These are phyloP conservation scores for Petromus typicus DNA, from an alignment of 2,113 vertebrate genomes.

Conservation along the genomic window DNA sequence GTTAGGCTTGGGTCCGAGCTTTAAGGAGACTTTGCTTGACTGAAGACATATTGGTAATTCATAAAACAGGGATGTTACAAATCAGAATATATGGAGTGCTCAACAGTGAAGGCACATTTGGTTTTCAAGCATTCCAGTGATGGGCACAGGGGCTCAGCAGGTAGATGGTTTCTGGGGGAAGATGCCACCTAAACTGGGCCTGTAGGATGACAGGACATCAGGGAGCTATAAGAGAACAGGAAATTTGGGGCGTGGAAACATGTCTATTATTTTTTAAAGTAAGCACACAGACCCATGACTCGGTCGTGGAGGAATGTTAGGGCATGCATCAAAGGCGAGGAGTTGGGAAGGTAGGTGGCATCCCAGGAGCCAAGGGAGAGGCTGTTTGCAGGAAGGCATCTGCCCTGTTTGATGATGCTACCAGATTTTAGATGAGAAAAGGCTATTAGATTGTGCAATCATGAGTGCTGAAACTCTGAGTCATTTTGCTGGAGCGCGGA, in stretches of 20 bases:
- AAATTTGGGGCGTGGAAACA: neutral
- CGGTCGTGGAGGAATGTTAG: conserved; percentile 23
- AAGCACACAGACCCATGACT: conserved; percentile 5
- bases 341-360: neutral
- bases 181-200: neutral
- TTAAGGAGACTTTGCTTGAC: conserved; percentile 3
- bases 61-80: neutral
- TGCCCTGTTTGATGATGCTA: neutral
- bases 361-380: conserved; percentile 18
- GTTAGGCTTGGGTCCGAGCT: neutral
- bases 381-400: neutral
- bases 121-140: neutral
- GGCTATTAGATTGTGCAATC: neutral
- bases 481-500: neutral
- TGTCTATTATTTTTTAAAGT: conserved; percentile 37
- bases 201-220: conserved; percentile 4
- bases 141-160: neutral
- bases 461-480: conserved; percentile 1
- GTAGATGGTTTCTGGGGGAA: neutral
- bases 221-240: neutral
- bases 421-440: conserved; percentile 24
- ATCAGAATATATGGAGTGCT: neutral
- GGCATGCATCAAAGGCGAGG: neutral
- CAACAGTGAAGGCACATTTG: neutral
- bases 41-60: conserved; percentile 38